Evolutionary conservation across 2,113 vertebrate genomes (phyloP).

Genomic region (Colistium nudipinnis): DNA sequence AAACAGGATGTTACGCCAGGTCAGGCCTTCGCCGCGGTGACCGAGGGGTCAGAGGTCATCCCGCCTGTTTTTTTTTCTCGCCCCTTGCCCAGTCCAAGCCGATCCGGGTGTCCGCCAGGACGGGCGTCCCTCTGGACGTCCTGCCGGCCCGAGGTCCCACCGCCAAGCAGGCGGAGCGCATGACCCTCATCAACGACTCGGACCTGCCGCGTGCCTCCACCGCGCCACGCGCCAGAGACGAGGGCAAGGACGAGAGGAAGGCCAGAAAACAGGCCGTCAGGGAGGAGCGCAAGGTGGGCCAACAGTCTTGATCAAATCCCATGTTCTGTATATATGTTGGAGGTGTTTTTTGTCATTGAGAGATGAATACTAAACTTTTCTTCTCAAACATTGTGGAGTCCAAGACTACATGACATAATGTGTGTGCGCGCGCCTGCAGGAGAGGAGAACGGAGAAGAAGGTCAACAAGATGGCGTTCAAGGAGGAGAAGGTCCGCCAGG

Average conservation of each 20-base stretch:
- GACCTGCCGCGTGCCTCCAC: constrained; percentile 88
- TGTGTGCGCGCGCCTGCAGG: constrained; percentile 75
- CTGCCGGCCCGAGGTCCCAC: constrained; percentile 86
- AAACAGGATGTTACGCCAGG: not conserved
- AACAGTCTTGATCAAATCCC: not conserved
- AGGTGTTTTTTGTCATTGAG: too few species aligned
- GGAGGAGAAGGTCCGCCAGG: constrained; percentile 90
- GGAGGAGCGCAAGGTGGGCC: constrained; percentile 90
- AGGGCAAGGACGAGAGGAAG: constrained; percentile 87
- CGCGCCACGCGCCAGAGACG: constrained; percentile 82
- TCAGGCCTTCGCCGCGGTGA: too few species aligned
- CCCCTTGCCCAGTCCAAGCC: constrained; percentile 85
- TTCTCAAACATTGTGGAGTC: too few species aligned
- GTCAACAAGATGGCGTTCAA: constrained; percentile 91
- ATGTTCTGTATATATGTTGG: too few species aligned
- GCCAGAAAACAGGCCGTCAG: constrained; percentile 89
- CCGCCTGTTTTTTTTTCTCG: not conserved
- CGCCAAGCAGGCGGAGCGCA: constrained; percentile 87
- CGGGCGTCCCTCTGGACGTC: constrained; percentile 89
- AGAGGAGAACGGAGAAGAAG: constrained; percentile 92
- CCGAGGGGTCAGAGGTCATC: not conserved
- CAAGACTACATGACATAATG: not conserved
- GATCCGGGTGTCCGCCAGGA: constrained; percentile 89
- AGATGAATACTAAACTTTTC: too few species aligned
- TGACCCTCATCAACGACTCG: constrained; percentile 88